Conservation (phyloP, 2,888 invertebrate genomes). For the Agrotis clavis region DNA sequence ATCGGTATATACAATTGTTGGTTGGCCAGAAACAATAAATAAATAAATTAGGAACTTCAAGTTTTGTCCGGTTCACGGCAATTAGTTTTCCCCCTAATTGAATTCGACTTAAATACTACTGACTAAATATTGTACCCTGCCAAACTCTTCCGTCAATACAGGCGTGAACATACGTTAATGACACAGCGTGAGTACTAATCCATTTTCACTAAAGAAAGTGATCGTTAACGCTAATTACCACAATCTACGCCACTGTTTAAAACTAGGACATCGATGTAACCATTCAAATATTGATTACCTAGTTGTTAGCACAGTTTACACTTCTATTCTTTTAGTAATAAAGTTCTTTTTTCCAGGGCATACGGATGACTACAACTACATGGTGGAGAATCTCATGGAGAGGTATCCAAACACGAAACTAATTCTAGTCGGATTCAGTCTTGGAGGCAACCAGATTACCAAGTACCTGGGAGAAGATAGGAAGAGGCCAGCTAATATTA, state of each 20-base stretch:
- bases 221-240: conserved; percentile 40
- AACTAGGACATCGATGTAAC: conserved; percentile 14
- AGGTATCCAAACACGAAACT: conserved; percentile 95
- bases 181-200: conserved; percentile 7
- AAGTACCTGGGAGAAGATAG: conserved; percentile 97
- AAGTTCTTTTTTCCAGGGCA: conserved; percentile 92
- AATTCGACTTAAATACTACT: not conserved
- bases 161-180: not conserved
- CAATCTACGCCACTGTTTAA: conserved; percentile 1
- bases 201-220: conserved; percentile 25
- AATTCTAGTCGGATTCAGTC: conserved; percentile 97
- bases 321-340: conserved; percentile 10
- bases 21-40: no score
- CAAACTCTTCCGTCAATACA: not conserved
- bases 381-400: conserved; percentile 94
- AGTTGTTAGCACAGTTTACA: not conserved
- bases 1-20: no score
- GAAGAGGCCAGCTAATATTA: conserved; percentile 93
- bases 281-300: conserved; percentile 7
- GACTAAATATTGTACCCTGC: not conserved
- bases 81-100: not conserved
- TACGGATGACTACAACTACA: conserved; percentile 96
- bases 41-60: no score
- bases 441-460: conserved; percentile 98
- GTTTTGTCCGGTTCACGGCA: not conserved